These are phyloP conservation scores for Pseudochirops cupreus DNA, from an alignment of 2,797 vertebrate genomes.

Conservation along the genomic window DNA sequence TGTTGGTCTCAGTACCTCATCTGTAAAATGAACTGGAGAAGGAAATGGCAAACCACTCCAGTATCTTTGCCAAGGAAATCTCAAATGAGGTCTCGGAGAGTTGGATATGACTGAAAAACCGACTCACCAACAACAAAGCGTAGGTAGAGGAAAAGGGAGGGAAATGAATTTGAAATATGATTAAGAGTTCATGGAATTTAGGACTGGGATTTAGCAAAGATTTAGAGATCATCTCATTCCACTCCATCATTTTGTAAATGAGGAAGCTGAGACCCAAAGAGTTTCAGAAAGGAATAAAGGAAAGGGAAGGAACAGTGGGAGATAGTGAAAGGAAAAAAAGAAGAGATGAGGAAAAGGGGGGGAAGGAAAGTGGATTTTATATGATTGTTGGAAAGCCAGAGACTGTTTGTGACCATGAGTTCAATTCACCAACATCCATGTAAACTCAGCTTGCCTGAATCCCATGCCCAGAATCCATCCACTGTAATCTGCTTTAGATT, in stretches of 20 bases:
- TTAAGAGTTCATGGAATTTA: not conserved
- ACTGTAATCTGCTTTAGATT: too few species aligned
- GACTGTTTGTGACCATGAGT: not conserved
- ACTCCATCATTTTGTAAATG: not conserved
- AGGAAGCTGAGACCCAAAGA: not conserved
- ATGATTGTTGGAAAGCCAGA: not conserved
- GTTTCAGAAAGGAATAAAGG: not conserved
- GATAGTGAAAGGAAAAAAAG: not conserved
- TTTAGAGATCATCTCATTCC: not conserved
- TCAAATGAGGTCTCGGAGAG: too few species aligned
- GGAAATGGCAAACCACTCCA: too few species aligned
- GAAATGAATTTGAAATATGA: not conserved
- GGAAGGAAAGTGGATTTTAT: not conserved
- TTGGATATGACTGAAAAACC: too few species aligned
- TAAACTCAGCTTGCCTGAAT: not conserved
- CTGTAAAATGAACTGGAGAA: too few species aligned
- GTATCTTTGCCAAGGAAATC: too few species aligned
- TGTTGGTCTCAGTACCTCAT: too few species aligned
- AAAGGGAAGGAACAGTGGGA: not conserved
- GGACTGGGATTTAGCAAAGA: not conserved
- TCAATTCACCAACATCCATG: not conserved
- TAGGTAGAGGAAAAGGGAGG: too few species aligned
- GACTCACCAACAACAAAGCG: too few species aligned
- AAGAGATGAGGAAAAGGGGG: not conserved
- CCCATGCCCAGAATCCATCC: not conserved